Evolutionary conservation across 2,797 vertebrate species (phyloP).

Genomic region (Danio tinwini): DNA sequence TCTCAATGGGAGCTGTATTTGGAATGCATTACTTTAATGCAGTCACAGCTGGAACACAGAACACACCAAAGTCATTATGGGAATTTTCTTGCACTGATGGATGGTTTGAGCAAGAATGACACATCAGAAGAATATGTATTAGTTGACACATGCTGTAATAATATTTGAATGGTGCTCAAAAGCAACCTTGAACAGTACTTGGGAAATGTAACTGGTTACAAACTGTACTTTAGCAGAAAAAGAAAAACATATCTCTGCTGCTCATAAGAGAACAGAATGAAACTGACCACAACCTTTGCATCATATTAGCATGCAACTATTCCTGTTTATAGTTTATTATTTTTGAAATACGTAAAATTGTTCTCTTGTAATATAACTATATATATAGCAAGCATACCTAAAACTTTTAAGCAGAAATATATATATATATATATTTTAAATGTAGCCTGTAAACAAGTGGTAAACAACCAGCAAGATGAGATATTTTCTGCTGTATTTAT

Average conservation of each 20-base stretch:
- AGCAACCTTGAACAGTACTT: not conserved
- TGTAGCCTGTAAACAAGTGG: no score
- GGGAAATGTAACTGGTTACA: not conserved
- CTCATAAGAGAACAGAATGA: not conserved
- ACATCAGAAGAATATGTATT: not conserved
- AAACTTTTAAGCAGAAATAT: no score
- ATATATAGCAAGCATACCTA: not conserved
- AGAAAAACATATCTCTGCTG: not conserved
- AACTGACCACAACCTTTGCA: no score
- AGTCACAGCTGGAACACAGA: constrained; percentile 8
- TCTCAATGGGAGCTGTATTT: not conserved
- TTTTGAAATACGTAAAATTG: not conserved
- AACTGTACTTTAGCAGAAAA: not conserved
- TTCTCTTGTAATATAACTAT: no score
- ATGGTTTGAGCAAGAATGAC: constrained; percentile 4
- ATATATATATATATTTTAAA: no score
- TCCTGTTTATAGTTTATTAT: not conserved
- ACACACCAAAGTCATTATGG: constrained; percentile 3
- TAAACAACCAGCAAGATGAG: no score
- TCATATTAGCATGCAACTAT: no score
- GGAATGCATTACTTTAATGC: constrained; percentile 17
- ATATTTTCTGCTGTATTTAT: no score
- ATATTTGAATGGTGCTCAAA: not conserved
- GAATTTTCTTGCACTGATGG: constrained; percentile 1
- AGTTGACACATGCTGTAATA: not conserved